Evolutionary conservation across 2,797 vertebrate species (phyloP).

Genomic region (Alosa sapidissima): DNA sequence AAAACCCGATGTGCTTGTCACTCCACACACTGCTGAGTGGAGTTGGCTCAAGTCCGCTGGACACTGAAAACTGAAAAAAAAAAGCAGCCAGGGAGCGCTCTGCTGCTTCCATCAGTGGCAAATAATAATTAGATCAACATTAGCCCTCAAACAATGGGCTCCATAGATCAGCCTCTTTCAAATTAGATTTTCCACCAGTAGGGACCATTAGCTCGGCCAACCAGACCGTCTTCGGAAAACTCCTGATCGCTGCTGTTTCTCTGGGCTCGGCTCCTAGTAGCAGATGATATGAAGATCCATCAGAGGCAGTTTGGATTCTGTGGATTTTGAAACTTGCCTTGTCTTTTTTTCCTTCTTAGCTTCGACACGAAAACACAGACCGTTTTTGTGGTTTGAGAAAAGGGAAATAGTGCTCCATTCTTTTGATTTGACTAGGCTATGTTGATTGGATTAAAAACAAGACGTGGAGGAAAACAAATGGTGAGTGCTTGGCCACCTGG

Average conservation of each 20-base stretch:
- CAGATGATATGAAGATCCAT: constrained; percentile 37
- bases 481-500: constrained; percentile 73
- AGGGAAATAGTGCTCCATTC: neutral
- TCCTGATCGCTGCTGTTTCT: constrained; percentile 85
- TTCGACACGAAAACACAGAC: neutral
- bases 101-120: constrained; percentile 85
- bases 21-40: constrained; percentile 27
- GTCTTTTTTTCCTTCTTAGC: neutral
- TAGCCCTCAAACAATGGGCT: constrained; percentile 87
- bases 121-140: constrained; percentile 96
- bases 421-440: neutral
- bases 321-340: neutral
- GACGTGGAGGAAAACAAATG: constrained; percentile 58
- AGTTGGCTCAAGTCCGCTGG: constrained; percentile 38
- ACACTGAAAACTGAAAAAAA: constrained; percentile 14
- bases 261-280: constrained; percentile 82
- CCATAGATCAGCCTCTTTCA: constrained; percentile 93
- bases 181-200: constrained; percentile 95
- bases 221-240: constrained; percentile 88
- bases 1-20: neutral
- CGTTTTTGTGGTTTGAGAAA: neutral
- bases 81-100: constrained; percentile 62
- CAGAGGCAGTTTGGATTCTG: neutral
- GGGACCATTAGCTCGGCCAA: constrained; percentile 85
- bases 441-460: neutral